phyloP scores from a whole-genome alignment of 1,140 invertebrate species.

The Caenorhabditis latens region DNA sequence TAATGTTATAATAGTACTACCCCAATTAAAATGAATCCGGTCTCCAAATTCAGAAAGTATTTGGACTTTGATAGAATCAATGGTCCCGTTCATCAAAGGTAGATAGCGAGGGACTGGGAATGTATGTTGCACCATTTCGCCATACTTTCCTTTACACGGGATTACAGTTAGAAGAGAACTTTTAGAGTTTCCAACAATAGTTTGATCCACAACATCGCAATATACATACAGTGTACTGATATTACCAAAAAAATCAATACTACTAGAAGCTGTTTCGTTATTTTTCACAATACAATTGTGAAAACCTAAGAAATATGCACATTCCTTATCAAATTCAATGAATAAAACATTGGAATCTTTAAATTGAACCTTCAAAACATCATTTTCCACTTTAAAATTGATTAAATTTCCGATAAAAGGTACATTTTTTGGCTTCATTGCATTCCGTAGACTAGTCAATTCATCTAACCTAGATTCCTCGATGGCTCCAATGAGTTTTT shows the following conservation, averaged over 20 bases:
- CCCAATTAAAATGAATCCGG: neutral
- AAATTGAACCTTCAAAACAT: neutral
- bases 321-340: neutral
- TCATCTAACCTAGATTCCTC: neutral
- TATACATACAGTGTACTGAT: neutral
- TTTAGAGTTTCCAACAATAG: neutral
- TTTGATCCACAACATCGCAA: neutral
- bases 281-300: neutral
- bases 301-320: conserved; percentile 8
- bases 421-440: neutral
- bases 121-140: neutral
- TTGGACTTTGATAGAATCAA: neutral
- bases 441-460: neutral
- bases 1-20: neutral
- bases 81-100: neutral
- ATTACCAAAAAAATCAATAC: neutral
- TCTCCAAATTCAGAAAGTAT: neutral
- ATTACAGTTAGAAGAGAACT: neutral
- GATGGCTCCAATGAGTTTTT: neutral
- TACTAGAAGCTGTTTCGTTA: neutral
- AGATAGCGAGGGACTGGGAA: neutral
- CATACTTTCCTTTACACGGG: neutral
- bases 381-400: neutral
- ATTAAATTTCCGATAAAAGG: neutral
- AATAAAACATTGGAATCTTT: neutral